Evolutionary conservation across 2,888 invertebrate species (phyloP), one percentile per base, ranked within the genome.

Genomic region (Corythucha ciliata): DNA sequence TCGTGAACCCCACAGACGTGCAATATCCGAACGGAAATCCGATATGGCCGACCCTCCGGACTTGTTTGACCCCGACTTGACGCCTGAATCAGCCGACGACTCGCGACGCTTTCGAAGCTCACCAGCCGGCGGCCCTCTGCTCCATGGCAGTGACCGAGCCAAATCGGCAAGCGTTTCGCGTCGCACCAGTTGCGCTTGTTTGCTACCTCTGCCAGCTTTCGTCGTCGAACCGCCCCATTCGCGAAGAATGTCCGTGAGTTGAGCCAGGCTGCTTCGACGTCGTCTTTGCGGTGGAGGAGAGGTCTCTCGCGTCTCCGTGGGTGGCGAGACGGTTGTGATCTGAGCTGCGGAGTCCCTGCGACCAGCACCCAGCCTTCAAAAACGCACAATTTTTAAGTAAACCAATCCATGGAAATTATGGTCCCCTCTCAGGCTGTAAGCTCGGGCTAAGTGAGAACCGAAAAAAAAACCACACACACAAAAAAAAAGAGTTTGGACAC

Each of bases 301-400:
- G 34, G 78, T 75, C 62, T 82, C 80, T 64, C 84, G 84, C 4
- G 72, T 71, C 66, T 79, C 79, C 54, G 76, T 76, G 52, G 89
- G 89, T 46, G 90, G 89, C 22, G 88, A 87, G 37, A 84, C 76
- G 67, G 80, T 78, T 63, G 83, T 80, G 60, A 91, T 90, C 70
- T 91, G 91, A 1, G 90, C 87, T n/a, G 89, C 84, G 1, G 90
- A 90, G 69, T 91, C 90, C 57, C 90, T 74, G 53, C 90, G 77
- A 57, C 81, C 88, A 59, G 71, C 66, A 42, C 90, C 90, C 53
- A 90, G 76, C 53, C 57, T 57, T 44, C 40, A 21, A 27, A 21
- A 40, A 8, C n/a, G n/a, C n/a, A n/a, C n/a, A n/a, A n/a, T n/a
- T n/a, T n/a, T n/a, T n/a, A n/a, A n/a, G n/a, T n/a, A n/a, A n/a